Evolutionary conservation across 2,113 vertebrate species (phyloP).

Genomic region (Parotia lawesii): DNA sequence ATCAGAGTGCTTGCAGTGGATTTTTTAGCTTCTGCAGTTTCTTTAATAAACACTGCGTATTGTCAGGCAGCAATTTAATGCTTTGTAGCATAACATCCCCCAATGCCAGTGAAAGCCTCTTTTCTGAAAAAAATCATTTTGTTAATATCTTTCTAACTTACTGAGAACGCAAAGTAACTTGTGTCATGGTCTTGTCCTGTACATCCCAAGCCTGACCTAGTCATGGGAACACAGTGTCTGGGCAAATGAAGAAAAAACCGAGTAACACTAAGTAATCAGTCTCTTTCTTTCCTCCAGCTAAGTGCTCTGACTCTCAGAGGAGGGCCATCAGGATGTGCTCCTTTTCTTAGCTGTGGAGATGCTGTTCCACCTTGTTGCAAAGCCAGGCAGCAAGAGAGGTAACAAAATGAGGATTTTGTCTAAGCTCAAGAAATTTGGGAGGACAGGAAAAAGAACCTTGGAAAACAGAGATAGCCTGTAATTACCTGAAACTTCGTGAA

Average conservation of each 20-base stretch:
- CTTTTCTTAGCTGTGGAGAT: neutral
- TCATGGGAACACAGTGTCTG: accelerated
- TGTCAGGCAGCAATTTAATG: neutral
- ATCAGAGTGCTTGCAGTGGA: neutral
- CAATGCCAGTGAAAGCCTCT: constrained; percentile 4
- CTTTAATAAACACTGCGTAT: neutral
- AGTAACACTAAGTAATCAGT: neutral
- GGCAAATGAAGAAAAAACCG: neutral
- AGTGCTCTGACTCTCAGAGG: neutral
- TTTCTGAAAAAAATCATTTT: constrained; percentile 36
- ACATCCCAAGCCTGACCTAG: neutral
- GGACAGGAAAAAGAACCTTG: neutral
- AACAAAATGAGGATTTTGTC: neutral
- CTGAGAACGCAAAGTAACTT: constrained; percentile 5
- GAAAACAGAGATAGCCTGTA: neutral
- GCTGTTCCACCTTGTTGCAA: neutral
- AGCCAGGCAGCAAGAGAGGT: neutral
- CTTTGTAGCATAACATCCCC: constrained; percentile 9
- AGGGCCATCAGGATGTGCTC: neutral
- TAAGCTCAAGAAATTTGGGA: neutral
- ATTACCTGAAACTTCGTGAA: neutral
- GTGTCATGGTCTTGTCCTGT: neutral
- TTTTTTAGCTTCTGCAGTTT: neutral
- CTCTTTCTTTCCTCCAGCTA: neutral
- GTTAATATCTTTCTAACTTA: constrained; percentile 10